These are phyloP conservation scores for Ochotona princeps DNA, from an alignment of 2,113 vertebrate genomes.

Conservation along the genomic window DNA sequence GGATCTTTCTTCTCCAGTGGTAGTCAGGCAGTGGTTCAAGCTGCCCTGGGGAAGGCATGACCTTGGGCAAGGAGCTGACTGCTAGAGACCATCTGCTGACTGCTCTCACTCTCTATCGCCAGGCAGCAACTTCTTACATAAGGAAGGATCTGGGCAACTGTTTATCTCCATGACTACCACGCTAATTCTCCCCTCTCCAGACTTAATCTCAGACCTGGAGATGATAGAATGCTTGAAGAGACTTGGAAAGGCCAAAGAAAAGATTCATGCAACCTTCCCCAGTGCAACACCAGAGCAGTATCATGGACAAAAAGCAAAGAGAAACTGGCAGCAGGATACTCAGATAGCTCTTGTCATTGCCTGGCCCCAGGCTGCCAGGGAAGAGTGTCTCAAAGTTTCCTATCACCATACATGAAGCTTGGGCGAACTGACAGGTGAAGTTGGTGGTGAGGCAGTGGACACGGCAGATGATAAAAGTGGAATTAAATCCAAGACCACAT, in stretches of 20 bases:
- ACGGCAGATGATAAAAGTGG: background rate
- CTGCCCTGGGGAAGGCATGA: background rate
- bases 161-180: background rate
- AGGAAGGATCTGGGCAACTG: background rate
- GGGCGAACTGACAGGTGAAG: background rate
- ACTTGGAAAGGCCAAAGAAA: conserved; percentile 5
- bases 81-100: conserved; percentile 19
- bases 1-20: background rate
- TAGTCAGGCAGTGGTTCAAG: background rate
- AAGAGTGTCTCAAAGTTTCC: background rate
- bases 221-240: background rate
- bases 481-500: background rate
- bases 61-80: background rate
- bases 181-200: background rate
- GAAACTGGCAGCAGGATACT: background rate
- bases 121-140: background rate
- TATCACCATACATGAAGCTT: background rate
- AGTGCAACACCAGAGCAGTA: background rate
- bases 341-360: background rate
- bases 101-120: background rate
- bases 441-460: background rate
- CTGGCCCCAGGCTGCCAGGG: background rate
- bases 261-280: background rate
- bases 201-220: background rate
- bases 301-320: background rate